Evolutionary conservation across 2,888 invertebrate genomes (phyloP).

Genomic region (Cataglyphis altisquamis): DNA sequence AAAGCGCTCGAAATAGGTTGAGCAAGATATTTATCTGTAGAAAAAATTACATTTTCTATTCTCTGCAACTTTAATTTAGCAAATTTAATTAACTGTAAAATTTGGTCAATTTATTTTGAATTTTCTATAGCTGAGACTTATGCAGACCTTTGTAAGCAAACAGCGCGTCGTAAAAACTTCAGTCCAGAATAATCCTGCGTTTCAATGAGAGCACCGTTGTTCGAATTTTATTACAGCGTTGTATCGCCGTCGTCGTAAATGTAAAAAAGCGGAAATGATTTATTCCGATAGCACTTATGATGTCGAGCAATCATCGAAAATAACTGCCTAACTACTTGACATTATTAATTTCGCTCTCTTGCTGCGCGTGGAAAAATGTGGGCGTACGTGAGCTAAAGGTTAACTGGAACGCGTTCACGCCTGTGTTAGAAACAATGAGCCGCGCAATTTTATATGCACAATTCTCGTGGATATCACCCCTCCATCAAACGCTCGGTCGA

Average conservation of each 20-base stretch:
- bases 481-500: background rate
- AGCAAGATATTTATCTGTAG: slow-evolving; percentile 30
- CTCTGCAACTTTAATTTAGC: background rate
- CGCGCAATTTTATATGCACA: slow-evolving; percentile 33
- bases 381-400: slow-evolving; percentile 31
- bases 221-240: slow-evolving; percentile 21
- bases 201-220: background rate
- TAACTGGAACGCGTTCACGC: background rate
- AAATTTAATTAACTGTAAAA: background rate
- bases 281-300: slow-evolving; percentile 14
- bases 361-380: slow-evolving; percentile 25
- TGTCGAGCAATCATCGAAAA: background rate
- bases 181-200: background rate
- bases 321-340: slow-evolving; percentile 20
- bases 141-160: background rate
- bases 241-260: background rate
- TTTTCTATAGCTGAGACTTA: background rate
- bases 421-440: slow-evolving; percentile 32
- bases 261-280: slow-evolving; percentile 23
- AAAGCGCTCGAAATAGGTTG: slow-evolving; percentile 43
- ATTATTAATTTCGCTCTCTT: slow-evolving; percentile 46
- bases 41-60: slow-evolving; percentile 30
- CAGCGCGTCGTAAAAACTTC: slow-evolving; percentile 8
- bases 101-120: background rate
- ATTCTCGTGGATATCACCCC: background rate